These are phyloP conservation scores for Hybos culiciformis DNA, from an alignment of 2,888 invertebrate genomes.

Conservation along the genomic window DNA sequence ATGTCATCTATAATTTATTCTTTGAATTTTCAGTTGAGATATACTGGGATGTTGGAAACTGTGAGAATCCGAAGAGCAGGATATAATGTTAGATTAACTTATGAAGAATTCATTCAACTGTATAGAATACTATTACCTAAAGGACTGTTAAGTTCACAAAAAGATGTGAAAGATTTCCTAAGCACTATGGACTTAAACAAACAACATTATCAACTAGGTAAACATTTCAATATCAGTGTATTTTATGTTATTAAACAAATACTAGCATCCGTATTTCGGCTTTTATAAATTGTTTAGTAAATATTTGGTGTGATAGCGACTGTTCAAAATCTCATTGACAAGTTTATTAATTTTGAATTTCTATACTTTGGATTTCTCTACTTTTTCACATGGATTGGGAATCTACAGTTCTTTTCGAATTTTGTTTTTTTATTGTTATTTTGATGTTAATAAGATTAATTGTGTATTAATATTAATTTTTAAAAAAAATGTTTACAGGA, in stretches of 20 bases:
- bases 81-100: conserved; percentile 84
- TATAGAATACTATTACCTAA: conserved; percentile 84
- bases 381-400: too few species aligned
- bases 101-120: conserved; percentile 86
- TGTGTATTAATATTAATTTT: too few species aligned
- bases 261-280: too few species aligned
- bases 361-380: too few species aligned
- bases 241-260: too few species aligned
- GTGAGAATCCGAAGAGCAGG: conserved; percentile 90
- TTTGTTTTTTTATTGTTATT: too few species aligned
- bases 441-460: too few species aligned
- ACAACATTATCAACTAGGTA: conserved; percentile 79
- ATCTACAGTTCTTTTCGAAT: too few species aligned
- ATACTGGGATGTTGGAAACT: conserved; percentile 95
- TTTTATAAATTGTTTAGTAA: too few species aligned
- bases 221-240: conserved; percentile 15
- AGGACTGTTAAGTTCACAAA: conserved; percentile 71
- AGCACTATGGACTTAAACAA: conserved; percentile 70
- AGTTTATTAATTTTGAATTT: too few species aligned
- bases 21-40: conserved; percentile 50
- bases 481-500: conserved; percentile 40
- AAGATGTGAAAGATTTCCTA: conserved; percentile 74
- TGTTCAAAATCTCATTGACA: too few species aligned
- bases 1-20: neutral
- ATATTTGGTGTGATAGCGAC: too few species aligned